Evolutionary conservation across 2,797 vertebrate genomes (phyloP).

Genomic region (Gymnoscopelus microlampas): DNA sequence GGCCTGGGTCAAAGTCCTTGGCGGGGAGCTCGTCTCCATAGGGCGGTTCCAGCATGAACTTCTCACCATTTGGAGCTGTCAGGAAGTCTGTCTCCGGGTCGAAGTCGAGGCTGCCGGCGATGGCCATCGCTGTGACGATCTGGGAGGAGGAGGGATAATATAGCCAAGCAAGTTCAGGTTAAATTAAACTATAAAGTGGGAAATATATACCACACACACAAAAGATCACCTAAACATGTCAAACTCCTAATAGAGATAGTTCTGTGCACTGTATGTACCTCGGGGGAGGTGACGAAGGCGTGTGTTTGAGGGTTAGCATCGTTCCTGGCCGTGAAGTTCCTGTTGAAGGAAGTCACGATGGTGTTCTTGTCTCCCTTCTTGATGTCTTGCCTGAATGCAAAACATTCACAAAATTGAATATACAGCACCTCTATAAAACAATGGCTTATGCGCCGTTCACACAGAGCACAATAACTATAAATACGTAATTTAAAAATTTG

Average conservation of each 20-base stretch:
- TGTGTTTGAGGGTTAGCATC: constrained; percentile 91
- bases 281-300: constrained; percentile 95
- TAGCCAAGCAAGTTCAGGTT: no score
- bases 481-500: no score
- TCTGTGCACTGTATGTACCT: constrained; percentile 76
- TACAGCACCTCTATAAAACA: no score
- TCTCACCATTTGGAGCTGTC: constrained; percentile 89
- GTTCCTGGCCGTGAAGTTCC: constrained; percentile 95
- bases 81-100: constrained; percentile 92
- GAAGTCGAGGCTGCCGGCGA: constrained; percentile 92
- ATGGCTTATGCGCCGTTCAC: no score
- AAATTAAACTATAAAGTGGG: no score
- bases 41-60: constrained; percentile 90
- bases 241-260: no score
- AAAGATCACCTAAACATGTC: no score
- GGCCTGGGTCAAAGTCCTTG: constrained; percentile 91
- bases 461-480: no score
- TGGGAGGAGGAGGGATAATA: constrained; percentile 43
- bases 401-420: no score
- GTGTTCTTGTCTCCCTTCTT: constrained; percentile 98
- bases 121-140: constrained; percentile 93
- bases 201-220: no score
- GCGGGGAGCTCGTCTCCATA: constrained; percentile 90
- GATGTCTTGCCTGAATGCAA: constrained; percentile 85
- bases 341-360: constrained; percentile 95